Conservation (phyloP, 1,140 invertebrate genomes). For the Propsilocerus akamusi region DNA sequence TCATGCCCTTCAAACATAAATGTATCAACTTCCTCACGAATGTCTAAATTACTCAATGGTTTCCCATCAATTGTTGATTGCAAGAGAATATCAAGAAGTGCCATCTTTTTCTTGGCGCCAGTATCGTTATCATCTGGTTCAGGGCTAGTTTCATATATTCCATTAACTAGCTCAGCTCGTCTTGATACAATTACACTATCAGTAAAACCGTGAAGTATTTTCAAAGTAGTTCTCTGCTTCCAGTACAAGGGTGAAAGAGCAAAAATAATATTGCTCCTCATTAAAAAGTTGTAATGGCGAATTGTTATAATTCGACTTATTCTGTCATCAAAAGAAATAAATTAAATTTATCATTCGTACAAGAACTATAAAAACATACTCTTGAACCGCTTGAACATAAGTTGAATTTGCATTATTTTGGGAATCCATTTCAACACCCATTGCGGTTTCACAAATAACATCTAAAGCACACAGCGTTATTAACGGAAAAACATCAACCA, state of each 20-base stretch:
- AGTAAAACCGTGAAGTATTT: slow-evolving; percentile 2
- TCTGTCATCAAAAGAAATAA: too few relatives aligned
- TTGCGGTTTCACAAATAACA: slow-evolving; percentile 70
- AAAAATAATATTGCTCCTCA: too few relatives aligned
- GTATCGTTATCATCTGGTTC: slow-evolving; percentile 8
- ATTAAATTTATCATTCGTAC: too few relatives aligned
- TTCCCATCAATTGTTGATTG: slow-evolving; percentile 29
- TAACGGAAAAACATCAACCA: slow-evolving; percentile 41
- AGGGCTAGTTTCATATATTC: not conserved
- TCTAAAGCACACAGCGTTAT: slow-evolving; percentile 53
- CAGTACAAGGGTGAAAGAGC: too few relatives aligned
- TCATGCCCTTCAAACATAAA: slow-evolving; percentile 42
- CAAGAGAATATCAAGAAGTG: slow-evolving; percentile 50
- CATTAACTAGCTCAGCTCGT: not conserved
- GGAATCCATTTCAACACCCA: slow-evolving; percentile 58
- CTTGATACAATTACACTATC: not conserved
- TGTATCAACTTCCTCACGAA: slow-evolving; percentile 45
- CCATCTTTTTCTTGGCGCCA: slow-evolving; percentile 30
- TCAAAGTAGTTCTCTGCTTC: too few relatives aligned
- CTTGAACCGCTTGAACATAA: slow-evolving; percentile 51
- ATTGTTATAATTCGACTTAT: too few relatives aligned
- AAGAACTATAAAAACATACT: too few relatives aligned
- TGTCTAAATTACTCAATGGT: slow-evolving; percentile 35
- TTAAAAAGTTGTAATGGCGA: too few relatives aligned
- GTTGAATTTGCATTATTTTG: slow-evolving; percentile 47